Base-by-base conservation (phyloP, 2,113 vertebrate genomes). In the Pelobates fuscus region DNA sequence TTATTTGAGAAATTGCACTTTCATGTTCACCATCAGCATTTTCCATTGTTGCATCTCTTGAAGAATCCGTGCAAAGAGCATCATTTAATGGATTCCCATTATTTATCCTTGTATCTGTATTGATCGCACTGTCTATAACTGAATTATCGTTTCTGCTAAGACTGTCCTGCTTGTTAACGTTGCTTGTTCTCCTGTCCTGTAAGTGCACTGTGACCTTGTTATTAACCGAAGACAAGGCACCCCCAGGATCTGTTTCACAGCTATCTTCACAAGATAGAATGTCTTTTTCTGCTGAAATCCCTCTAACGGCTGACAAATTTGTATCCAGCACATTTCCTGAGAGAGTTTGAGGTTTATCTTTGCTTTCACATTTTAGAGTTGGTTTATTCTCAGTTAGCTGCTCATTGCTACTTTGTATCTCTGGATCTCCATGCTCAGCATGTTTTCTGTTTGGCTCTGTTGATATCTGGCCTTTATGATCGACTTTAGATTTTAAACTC, bases 161-260 rank as follows among this genome's bases (percentile, higher is more conserved):
- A 44, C 55, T 27, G 25, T 71, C 65, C 58, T 6, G 54, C 29
- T 5, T 18, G 32, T 70, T 65, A 26, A 0, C 73, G 25, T 25
- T 58, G 61, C 77, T 67, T 67, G 75, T 62, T 1, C 71, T 57
- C 3, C 58, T 58, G 0, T 52, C 64, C 62, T 54, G 60, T 69
- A 76, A 75, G 29, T 25, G 66, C 65, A 69, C 52, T 43, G 32
- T 69, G 61, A 67, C 25, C 69, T 81, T 72, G 75, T 58, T 63
- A 75, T 58, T 58, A 43, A 46, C 30, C 68, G 76, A 17, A 64
- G 49, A 66, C 64, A 44, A 66, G 12, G 1, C 3, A 70, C 27
- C 57, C 43, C 49, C 71, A 27, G 20, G 58, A 27, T 81, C 78
- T 46, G 62, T 74, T 77, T 77, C 44, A 46, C 11, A 29, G 15